Conservation (phyloP, 1,140 invertebrate species). For the Drosophila parvula region DNA sequence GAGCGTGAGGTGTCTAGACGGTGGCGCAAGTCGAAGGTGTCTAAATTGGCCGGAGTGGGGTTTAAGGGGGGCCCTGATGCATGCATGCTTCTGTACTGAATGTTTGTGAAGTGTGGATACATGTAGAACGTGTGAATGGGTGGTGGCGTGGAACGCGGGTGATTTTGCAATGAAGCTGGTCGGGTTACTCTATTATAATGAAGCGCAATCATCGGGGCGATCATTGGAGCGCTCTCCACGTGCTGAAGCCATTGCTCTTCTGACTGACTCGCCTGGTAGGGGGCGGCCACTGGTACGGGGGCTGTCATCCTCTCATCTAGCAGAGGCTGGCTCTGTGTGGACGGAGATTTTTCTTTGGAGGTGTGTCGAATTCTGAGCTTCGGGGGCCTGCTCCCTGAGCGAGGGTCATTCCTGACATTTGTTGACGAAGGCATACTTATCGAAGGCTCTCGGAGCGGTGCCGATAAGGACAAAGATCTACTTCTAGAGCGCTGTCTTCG, state of each 20-base stretch:
- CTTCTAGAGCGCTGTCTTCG: neutral
- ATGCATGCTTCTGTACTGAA: conserved; percentile 5
- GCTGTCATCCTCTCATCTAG: neutral
- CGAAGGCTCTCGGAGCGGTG: neutral
- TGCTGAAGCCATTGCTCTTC: neutral
- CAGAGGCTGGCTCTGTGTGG: neutral
- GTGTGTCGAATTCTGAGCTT: neutral
- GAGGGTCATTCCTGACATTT: neutral
- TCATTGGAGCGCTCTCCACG: neutral
- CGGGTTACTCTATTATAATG: conserved; percentile 2
- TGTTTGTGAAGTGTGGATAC: neutral
- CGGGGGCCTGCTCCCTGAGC: neutral
- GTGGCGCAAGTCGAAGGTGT: conserved; percentile 6
- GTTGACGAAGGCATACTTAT: neutral
- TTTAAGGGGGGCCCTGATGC: neutral
- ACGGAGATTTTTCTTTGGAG: neutral
- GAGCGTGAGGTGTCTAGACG: conserved; percentile 20
- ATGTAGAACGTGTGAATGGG: neutral
- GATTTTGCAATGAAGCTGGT: neutral
- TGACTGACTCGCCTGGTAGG: neutral
- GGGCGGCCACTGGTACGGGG: too few relatives aligned
- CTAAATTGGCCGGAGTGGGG: neutral
- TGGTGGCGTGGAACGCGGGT: neutral
- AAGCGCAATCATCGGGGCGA: conserved; percentile 7
- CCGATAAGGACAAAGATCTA: neutral